phyloP scores from a whole-genome alignment of 2,113 vertebrate species.

The Noturus placidus region DNA sequence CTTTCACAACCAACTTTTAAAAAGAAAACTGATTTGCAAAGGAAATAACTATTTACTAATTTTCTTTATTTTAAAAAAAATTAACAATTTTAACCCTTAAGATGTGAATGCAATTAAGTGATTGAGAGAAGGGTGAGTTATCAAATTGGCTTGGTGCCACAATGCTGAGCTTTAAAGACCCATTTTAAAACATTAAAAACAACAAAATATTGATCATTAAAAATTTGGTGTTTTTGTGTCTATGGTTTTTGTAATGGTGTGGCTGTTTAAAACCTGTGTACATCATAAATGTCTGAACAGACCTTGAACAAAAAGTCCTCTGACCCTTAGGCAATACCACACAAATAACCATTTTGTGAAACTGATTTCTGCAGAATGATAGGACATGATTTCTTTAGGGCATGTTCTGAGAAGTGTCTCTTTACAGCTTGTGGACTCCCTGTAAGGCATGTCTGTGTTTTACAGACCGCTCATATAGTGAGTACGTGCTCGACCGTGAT shows the following conservation, averaged over 20 bases:
- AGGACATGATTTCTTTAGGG: not conserved
- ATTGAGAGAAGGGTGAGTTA: not conserved
- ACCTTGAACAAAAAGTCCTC: not conserved
- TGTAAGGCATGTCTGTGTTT: not conserved
- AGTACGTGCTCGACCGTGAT: not conserved
- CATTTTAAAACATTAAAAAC: not conserved
- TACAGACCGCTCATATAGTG: not conserved
- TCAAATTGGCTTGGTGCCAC: not conserved
- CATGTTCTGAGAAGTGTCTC: not conserved
- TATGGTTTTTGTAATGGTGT: not conserved
- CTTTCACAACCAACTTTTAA: not conserved
- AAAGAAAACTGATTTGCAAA: not conserved
- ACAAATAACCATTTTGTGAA: not conserved
- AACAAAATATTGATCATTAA: not conserved
- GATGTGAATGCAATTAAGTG: not conserved
- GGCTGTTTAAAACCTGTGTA: not conserved
- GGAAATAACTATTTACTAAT: not conserved
- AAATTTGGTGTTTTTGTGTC: not conserved
- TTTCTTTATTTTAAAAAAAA: too few relatives aligned
- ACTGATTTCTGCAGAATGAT: not conserved
- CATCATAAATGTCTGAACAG: not conserved
- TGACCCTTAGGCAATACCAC: not conserved
- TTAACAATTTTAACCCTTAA: not conserved
- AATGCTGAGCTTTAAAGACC: not conserved
- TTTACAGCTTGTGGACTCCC: not conserved